Evolutionary conservation across 1,140 invertebrate genomes (phyloP), one percentile per base, ranked within the genome.

Genomic region (Diabrotica virgifera): DNA sequence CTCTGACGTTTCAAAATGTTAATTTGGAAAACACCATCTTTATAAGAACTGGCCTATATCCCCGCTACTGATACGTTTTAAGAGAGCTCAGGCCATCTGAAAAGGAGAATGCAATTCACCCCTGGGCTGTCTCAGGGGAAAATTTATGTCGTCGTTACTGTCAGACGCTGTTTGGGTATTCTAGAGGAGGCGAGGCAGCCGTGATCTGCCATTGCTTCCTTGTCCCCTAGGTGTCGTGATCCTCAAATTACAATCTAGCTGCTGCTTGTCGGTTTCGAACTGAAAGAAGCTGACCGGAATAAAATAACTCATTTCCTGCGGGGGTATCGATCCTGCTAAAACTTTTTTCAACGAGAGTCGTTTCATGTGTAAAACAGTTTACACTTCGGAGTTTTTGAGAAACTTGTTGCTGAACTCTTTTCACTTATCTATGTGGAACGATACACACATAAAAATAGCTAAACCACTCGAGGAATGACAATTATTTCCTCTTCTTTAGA

Each of bases 141-240:
- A 76, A 78, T 78, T 78, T 78, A 78, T 76, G 75, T 76, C 76
- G 74, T 73, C 74, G 75, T 78, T 78, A 76, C 74, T 75, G 76
- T 78, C 76, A 76, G 75, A 71, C 72, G 70, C 71, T 74, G 76
- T 76, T 77, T 75, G 76, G 74, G 72, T 76, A 76, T 76, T 72
- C 72, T 63, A 63, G 66, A 59, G 68, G 53, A 52, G 63, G 65
- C 61, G 53, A 62, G 54, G 64, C 59, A 60, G 63, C 59, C 64
- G 67, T 64, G 69, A 68, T 66, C 69, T 68, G 61, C 53, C 54
- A 63, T n/a, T 63, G 62, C 62, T 63, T 36, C 54, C 62, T 54
- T 63, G 66, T 74, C 72, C 70, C 72, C 68, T 70, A 74, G 72
- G 72, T 74, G 72, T 71, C 68, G 69, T 71, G 69, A 71, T 68